Base-by-base conservation (phyloP, 2,888 invertebrate species). In the Rhogogaster chlorosoma region DNA sequence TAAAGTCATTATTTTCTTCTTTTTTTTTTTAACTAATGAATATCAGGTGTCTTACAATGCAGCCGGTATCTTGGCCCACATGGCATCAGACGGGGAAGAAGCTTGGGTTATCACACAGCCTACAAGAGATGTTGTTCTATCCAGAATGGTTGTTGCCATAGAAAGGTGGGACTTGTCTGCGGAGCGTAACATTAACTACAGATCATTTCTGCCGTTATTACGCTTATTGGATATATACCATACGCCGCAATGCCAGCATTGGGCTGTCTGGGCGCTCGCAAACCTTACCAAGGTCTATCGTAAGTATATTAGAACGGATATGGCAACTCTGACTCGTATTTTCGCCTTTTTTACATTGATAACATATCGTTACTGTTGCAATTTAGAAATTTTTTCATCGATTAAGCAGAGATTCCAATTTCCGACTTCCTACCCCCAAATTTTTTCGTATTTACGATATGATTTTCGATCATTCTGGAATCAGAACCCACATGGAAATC, bases 231-330 rank as follows among this genome's bases (percentile, higher is more conserved):
- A 96, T 86, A 96, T 97, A 84, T 96, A 97, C 89, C 97, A 98
- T 92, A 98, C 98, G 0, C 97, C 98, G 0, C 96, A 98, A 92
- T 98, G 98, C 93, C 98, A 98, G 93, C 97, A 98, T 93, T 99
- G 99, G 99, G 99, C 99, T 2, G 97, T 97, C 9, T 99, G 99
- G 99, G 99, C 99, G 0, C 95, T 99, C 86, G 99, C 99, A 78
- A 99, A 99, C 94, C 95, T 99, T 86, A 99, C 99, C 77, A 97
- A 96, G 86, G 98, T 98, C 42, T 98, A 98, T 93, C 97, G 98
- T 97, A 94, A 96, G 97, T 96, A 88, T 83, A 7, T 36, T 26
- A 9, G 18, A 49, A 49, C 15, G 7, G 15, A 9, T 77, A 9
- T 85, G 22, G 49, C 29, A 67, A 3, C 26, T 32, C 12, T 67